Evolutionary conservation across 2,113 vertebrate species (phyloP).

Genomic region (Paratilapia polleni): DNA sequence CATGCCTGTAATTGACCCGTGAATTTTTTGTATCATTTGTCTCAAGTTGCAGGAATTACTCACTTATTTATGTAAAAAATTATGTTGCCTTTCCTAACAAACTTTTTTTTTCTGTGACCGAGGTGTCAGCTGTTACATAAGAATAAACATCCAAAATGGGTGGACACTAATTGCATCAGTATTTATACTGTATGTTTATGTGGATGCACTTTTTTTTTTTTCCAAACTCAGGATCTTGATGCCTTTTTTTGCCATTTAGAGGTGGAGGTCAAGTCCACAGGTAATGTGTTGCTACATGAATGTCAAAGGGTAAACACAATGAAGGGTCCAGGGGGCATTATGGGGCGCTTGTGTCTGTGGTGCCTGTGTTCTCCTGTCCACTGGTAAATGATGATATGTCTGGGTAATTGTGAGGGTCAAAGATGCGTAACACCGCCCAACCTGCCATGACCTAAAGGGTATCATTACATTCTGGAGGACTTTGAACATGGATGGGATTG

Average conservation of each 20-base stretch:
- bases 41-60: slow-evolving; percentile 35
- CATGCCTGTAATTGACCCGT: slow-evolving; percentile 26
- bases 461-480: slow-evolving; percentile 9
- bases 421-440: slow-evolving; percentile 41
- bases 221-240: background rate
- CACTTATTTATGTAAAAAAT: slow-evolving; percentile 12
- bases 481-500: slow-evolving; percentile 44
- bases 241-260: background rate
- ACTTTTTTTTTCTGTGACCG: background rate
- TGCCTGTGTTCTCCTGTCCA: slow-evolving; percentile 31
- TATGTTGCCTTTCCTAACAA: background rate
- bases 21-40: slow-evolving; percentile 19
- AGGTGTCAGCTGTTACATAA: background rate
- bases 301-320: slow-evolving; percentile 37
- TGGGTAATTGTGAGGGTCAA: slow-evolving; percentile 42
- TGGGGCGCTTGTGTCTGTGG: slow-evolving; percentile 40
- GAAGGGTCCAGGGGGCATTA: slow-evolving; percentile 14
- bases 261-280: slow-evolving; percentile 50
- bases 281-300: background rate
- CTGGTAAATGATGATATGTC: slow-evolving; percentile 17
- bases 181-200: background rate
- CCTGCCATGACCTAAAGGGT: slow-evolving; percentile 19
- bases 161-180: background rate
- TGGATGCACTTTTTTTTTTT: background rate
- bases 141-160: background rate